phyloP scores from a whole-genome alignment of 1,140 invertebrate genomes.

The Cheumatopsyche charites region DNA sequence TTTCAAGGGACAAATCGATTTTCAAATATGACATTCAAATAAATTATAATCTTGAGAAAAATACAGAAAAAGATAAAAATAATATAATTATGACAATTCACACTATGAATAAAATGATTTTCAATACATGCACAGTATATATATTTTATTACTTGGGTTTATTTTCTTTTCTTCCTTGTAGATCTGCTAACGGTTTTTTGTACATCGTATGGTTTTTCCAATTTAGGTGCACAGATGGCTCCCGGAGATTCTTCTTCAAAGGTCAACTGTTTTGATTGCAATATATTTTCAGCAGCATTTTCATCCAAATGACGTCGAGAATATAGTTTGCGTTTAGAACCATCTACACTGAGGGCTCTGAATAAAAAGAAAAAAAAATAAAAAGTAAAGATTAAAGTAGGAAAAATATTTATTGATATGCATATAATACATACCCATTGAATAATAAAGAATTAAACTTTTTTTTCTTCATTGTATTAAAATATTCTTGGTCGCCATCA shows the following conservation, averaged over 20 bases:
- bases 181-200: background rate
- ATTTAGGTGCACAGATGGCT: background rate
- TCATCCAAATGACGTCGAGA: slow-evolving; percentile 33
- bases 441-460: background rate
- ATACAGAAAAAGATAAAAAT: too few species aligned
- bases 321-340: slow-evolving; percentile 35
- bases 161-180: slow-evolving; percentile 7
- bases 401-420: background rate
- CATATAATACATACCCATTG: background rate
- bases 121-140: too few species aligned
- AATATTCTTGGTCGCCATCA: too few species aligned
- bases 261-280: background rate
- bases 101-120: too few species aligned
- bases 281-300: slow-evolving; percentile 30
- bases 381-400: background rate
- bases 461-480: slow-evolving; percentile 16
- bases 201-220: slow-evolving; percentile 21
- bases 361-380: background rate
- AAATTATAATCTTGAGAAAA: too few species aligned
- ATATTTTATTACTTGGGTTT: background rate
- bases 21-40: too few species aligned
- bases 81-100: too few species aligned
- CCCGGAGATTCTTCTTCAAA: slow-evolving; percentile 25
- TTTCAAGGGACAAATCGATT: too few species aligned
- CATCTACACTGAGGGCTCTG: background rate